Evolutionary conservation across 2,888 invertebrate genomes (phyloP).

Genomic region (Lepeophtheirus nordmannii): DNA sequence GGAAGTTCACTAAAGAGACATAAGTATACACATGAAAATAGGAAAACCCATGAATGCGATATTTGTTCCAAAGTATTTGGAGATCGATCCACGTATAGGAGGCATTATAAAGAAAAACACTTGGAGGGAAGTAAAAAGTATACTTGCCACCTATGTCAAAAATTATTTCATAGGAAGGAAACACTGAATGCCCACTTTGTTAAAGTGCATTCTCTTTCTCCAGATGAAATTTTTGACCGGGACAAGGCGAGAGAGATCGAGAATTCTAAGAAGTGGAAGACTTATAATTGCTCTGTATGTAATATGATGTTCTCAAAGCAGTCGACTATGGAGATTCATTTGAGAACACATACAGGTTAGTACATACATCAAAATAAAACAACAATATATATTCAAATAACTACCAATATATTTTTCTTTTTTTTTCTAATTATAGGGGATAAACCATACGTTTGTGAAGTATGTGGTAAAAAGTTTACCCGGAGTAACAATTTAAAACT

Average conservation of each 20-base stretch:
- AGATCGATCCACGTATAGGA: slow-evolving; percentile 8
- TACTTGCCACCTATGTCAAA: slow-evolving; percentile 1
- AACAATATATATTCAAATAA: too few species aligned
- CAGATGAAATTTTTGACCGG: neutral
- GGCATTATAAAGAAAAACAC: slow-evolving; percentile 16
- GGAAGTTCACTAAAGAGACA: neutral
- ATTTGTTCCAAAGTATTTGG: slow-evolving; percentile 1
- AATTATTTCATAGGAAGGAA: slow-evolving; percentile 13
- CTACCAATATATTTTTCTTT: too few species aligned
- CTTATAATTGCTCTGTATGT: neutral
- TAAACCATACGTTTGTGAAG: slow-evolving; percentile 16
- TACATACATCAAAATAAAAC: too few species aligned
- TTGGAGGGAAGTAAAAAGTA: neutral
- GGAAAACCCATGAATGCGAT: neutral
- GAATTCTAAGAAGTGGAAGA: slow-evolving; percentile 5
- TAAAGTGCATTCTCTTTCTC: neutral
- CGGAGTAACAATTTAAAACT: slow-evolving; percentile 17
- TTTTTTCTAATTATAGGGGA: neutral
- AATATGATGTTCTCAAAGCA: slow-evolving; percentile 8
- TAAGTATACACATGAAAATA: neutral
- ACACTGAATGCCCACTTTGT: slow-evolving; percentile 5
- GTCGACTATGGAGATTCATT: slow-evolving; percentile 15
- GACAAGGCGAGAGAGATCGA: slow-evolving; percentile 1
- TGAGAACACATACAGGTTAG: slow-evolving; percentile 5
- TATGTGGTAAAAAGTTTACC: slow-evolving; percentile 5